Evolutionary conservation across 1,140 invertebrate species (phyloP).

Genomic region (Bradynema listronoti): DNA sequence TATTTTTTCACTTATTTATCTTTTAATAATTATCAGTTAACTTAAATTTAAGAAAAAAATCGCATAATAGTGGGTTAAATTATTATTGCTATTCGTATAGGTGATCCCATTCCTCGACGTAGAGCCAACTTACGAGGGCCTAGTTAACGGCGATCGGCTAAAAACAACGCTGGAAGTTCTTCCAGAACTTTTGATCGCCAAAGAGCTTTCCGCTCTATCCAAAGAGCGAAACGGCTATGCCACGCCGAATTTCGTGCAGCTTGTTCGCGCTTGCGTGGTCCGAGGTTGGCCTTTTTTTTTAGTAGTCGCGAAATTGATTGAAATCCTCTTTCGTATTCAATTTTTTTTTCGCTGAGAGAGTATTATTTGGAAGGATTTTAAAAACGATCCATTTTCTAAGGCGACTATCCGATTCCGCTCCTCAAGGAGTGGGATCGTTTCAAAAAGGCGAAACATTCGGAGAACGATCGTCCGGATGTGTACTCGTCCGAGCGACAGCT

Average conservation of each 20-base stretch:
- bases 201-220: slow-evolving; percentile 6
- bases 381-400: slow-evolving; percentile 2
- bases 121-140: neutral
- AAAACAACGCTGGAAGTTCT: slow-evolving; percentile 7
- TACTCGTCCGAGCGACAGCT: neutral
- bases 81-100: slow-evolving; percentile 38
- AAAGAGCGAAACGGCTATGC: neutral
- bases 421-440: slow-evolving; percentile 18
- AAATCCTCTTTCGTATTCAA: neutral
- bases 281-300: slow-evolving; percentile 10
- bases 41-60: neutral
- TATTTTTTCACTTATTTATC: too few relatives aligned
- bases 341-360: neutral
- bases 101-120: slow-evolving; percentile 13
- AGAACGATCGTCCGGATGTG: slow-evolving; percentile 12
- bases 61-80: neutral
- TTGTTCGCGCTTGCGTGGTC: slow-evolving; percentile 5
- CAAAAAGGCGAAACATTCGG: neutral
- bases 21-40: neutral
- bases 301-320: neutral
- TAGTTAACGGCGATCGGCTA: slow-evolving; percentile 18
- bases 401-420: neutral
- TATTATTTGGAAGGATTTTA: neutral
- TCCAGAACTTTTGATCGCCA: slow-evolving; percentile 19
- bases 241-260: slow-evolving; percentile 10